Evolutionary conservation across 2,797 vertebrate species (phyloP).

Genomic region (Phrynocephalus forsythii): DNA sequence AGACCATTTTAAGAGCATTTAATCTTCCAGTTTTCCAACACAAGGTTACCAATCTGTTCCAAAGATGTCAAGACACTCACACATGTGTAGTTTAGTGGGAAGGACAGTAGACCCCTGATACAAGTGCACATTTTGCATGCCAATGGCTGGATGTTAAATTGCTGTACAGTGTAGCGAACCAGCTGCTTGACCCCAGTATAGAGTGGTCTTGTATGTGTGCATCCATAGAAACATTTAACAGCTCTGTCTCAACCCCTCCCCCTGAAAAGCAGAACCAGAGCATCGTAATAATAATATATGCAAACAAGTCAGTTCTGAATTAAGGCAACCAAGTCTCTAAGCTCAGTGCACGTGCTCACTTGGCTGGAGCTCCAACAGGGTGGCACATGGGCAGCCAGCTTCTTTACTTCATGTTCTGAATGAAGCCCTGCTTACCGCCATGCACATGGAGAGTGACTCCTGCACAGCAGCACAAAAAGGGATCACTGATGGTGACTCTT

Average conservation of each 20-base stretch:
- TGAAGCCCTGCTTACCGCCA: no score
- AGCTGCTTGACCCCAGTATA: not conserved
- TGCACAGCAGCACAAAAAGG: no score
- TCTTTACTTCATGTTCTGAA: no score
- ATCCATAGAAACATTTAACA: not conserved
- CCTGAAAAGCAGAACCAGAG: not conserved
- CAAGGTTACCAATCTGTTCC: not conserved
- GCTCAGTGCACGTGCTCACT: no score
- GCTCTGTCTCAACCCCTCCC: not conserved
- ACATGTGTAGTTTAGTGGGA: not conserved
- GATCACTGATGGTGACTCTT: no score
- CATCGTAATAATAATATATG: not conserved
- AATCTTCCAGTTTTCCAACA: not conserved
- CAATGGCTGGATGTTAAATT: not conserved
- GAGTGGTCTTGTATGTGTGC: not conserved
- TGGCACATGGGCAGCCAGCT: no score
- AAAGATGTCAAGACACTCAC: not conserved
- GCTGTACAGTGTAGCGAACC: not conserved
- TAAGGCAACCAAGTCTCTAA: no score
- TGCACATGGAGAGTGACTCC: no score
- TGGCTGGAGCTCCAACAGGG: no score
- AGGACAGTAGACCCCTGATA: not conserved
- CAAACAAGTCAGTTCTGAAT: no score
- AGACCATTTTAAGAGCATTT: not conserved
- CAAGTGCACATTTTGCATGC: not conserved